phyloP scores from a whole-genome alignment of 2,888 invertebrate genomes.

The Eledona agricola region DNA sequence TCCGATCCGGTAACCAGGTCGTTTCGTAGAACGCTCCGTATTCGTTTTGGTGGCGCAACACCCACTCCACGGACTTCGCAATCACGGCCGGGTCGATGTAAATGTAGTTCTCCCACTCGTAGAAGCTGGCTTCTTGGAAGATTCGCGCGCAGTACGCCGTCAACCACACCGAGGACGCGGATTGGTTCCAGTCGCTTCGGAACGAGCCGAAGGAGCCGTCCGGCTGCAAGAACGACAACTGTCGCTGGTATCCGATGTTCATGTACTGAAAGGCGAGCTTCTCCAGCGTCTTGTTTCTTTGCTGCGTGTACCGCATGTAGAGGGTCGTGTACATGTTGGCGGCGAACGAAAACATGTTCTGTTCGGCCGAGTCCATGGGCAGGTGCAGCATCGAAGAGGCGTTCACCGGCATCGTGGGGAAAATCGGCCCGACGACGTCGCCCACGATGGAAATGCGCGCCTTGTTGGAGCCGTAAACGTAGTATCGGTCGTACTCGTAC shows the following conservation, averaged over 20 bases:
- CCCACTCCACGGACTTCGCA: slow-evolving; percentile 84
- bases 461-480: slow-evolving; percentile 91
- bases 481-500: slow-evolving; percentile 89
- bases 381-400: slow-evolving; percentile 81
- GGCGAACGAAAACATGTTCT: slow-evolving; percentile 96
- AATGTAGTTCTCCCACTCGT: slow-evolving; percentile 96
- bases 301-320: slow-evolving; percentile 91
- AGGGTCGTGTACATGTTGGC: slow-evolving; percentile 90
- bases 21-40: slow-evolving; percentile 92
- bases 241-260: slow-evolving; percentile 90
- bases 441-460: slow-evolving; percentile 86
- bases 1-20: slow-evolving; percentile 87
- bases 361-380: slow-evolving; percentile 93
- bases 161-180: slow-evolving; percentile 88
- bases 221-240: slow-evolving; percentile 87
- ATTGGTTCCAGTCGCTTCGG: slow-evolving; percentile 92
- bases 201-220: slow-evolving; percentile 93
- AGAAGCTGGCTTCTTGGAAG: slow-evolving; percentile 92
- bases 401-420: slow-evolving; percentile 92
- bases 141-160: slow-evolving; percentile 90
- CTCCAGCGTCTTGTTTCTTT: slow-evolving; percentile 83
- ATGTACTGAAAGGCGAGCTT: slow-evolving; percentile 84
- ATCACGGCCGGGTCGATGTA: slow-evolving; percentile 92
- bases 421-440: slow-evolving; percentile 92
- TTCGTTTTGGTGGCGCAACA: slow-evolving; percentile 82